Evolutionary conservation across 2,113 vertebrate genomes (phyloP), one percentile per base, ranked within the genome.

Genomic region (Platycercus adscitus): DNA sequence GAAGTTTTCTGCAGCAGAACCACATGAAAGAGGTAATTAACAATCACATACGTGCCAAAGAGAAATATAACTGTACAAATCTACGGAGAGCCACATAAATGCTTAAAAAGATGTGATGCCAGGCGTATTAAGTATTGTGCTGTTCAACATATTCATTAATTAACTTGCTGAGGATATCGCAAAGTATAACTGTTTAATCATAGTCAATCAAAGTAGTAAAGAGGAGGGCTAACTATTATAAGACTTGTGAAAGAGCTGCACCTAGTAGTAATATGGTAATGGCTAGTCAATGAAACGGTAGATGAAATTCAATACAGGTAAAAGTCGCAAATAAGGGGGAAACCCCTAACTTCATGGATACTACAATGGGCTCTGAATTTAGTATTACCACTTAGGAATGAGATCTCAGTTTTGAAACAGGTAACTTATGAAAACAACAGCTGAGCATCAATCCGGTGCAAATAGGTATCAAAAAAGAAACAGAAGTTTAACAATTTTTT

Each of bases 1-100:
- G 1, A 99, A 98, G 95, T 99, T 98, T 97, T 99, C 99, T 60
- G 99, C 99, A 35, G 98, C 98, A 52, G 98, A 99, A 86, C 98
- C 99, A 26, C 98, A 99, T 3, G 98, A 99, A 96, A 98, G 98
- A 99, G 99, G 99, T 99, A 98, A 83, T 18, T 71, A 81, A 69
- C 65, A 44, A 14, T 50, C 82, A 33, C 1, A 0, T 56, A n/a
- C 19, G 9, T 52, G 24, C n/a, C 11, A 13, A 73, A 47, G 65
- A 76, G 18, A 53, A 52, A 56, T 87, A 17, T 13, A 72, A 41
- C 24, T 60, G 33, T 53, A 21, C 37, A 41, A 35, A 13, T 43
- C 41, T 39, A 13, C 24, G 24, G 39, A 78, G 58, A 44, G 31
- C 24, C 76, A 47, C 28, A 11, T 50, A 66, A 75, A 69, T 56